A percentile compares a stretch with the other conserved stretches of the same genome.
These are phyloP conservation scores for Rhinolophus sinicus DNA, from an alignment of 2,113 vertebrate genomes.

Conservation along the genomic window DNA sequence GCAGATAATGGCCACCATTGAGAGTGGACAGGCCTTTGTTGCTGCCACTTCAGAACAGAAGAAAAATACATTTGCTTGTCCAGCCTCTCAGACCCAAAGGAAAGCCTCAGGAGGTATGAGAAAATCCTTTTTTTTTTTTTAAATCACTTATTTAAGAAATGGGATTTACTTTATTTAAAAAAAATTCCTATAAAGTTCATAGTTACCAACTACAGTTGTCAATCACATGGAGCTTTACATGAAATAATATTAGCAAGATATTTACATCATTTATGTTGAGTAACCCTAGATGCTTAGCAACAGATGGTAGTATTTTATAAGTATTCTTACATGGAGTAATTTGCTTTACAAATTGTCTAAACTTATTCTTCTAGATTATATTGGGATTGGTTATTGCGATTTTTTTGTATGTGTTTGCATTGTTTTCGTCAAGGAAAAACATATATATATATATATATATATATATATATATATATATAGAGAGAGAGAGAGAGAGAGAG, in stretches of 20 bases:
- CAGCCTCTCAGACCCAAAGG: constrained; percentile 34
- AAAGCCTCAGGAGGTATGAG: constrained; percentile 78
- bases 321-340: background rate
- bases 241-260: background rate
- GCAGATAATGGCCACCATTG: constrained; percentile 76
- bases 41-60: constrained; percentile 58
- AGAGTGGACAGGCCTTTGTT: constrained; percentile 79
- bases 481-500: too few relatives aligned
- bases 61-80: background rate
- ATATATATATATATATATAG: too few relatives aligned
- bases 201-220: background rate
- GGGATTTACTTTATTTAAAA: background rate
- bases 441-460: too few relatives aligned
- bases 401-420: background rate
- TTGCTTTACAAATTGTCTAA: background rate
- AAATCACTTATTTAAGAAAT: background rate
- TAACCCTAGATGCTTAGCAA: background rate
- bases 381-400: background rate
- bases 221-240: background rate
- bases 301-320: background rate
- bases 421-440: background rate
- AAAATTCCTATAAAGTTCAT: background rate
- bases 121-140: background rate
- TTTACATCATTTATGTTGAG: background rate
- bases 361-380: background rate